A percentile compares a stretch with the other conserved stretches of the same genome.
phyloP scores from a whole-genome alignment of 2,888 invertebrate genomes.

The Philhelius pedissequus region DNA sequence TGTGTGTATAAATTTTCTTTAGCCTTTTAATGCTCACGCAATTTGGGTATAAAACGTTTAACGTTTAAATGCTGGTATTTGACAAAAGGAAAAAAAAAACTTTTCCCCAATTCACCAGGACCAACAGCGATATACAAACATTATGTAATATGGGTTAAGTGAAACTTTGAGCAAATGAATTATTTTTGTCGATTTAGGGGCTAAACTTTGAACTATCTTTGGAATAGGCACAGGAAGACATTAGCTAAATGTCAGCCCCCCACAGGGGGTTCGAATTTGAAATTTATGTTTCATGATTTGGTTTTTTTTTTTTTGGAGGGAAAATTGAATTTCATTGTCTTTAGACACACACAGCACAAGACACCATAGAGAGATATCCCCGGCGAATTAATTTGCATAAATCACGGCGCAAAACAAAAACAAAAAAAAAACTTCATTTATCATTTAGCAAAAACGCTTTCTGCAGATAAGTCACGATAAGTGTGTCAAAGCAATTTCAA shows the following conservation, averaged over 20 bases:
- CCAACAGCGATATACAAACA: neutral
- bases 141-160: conserved; percentile 49
- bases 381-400: conserved; percentile 48
- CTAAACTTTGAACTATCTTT: conserved; percentile 36
- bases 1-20: neutral
- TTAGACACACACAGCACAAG: neutral
- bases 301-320: neutral
- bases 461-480: conserved; percentile 61
- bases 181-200: conserved; percentile 25
- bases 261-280: conserved; percentile 10
- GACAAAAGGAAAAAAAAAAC: conserved; percentile 29
- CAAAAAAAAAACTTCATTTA: conserved; percentile 35
- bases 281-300: conserved; percentile 33
- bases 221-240: neutral
- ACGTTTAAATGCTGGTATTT: conserved; percentile 64
- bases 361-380: neutral
- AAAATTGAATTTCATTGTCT: conserved; percentile 49
- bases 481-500: conserved; percentile 61
- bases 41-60: conserved; percentile 68
- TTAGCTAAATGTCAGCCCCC: conserved; percentile 42
- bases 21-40: conserved; percentile 63
- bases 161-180: conserved; percentile 42
- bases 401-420: conserved; percentile 23
- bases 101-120: conserved; percentile 12
- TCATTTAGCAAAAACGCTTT: conserved; percentile 44